Base-by-base conservation (phyloP, 2,113 vertebrate species). In the Carettochelys insculpta region DNA sequence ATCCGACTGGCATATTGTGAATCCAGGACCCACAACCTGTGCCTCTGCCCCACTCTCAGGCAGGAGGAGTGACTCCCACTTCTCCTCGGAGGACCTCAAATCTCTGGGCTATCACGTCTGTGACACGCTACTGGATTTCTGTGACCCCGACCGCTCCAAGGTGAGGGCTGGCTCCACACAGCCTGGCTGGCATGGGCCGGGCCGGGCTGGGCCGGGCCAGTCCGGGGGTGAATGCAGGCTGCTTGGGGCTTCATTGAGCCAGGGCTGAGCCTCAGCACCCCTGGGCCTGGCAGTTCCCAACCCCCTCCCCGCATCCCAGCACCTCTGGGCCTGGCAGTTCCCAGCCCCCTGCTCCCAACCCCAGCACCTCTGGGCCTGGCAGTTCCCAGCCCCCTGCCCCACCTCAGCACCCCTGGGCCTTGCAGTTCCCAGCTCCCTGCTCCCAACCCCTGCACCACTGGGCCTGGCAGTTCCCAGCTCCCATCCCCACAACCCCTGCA, bases 51-150 rank as follows among this genome's bases (percentile, higher is more conserved):
- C 77, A 85, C 27, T 81, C 84, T 65, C 90, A 99, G 99, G 98
- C 0, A 92, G 94, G 89, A 98, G 98, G 56, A 98, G 96, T 93
- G 98, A 97, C 82, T 99, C 98, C 0, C 99, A 99, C 94, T 99
- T 99, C 79, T 98, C 97, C 0, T 95, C 94, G 25, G 93, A 95
- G 85, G 99, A 99, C 90, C 97, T 99, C 13, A 97, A 98, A 94
- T 98, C 98, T 0, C 89, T 99, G 77, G 99, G 99, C 34, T 98
- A 97, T 88, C 97, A 96, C 77, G 96, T 99, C 85, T 99, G 99
- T 68, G 98, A 99, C 97, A 99, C 99, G 2, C 97, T 99, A n/a
- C 97, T 99, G 3, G 99, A 99, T 90, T 99, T 98, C 96, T 99
- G 98, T 17, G 98, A 99, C 95, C 99, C 99, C 1, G 97, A 98